phyloP scores from a whole-genome alignment of 2,797 vertebrate genomes.

The Lepidocolaptes lacrymiger region DNA sequence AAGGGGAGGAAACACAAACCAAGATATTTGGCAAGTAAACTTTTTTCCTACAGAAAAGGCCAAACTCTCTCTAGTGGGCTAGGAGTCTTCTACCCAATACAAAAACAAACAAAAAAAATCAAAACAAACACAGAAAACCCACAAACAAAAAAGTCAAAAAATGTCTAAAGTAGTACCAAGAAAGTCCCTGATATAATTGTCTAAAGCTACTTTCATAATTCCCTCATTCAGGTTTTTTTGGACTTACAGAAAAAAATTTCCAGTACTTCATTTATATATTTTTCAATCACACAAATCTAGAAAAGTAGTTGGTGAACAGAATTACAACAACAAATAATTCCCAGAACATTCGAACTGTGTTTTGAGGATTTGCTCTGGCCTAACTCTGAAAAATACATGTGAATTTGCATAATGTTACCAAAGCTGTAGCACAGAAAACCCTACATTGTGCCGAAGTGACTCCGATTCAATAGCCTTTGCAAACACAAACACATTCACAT shows the following conservation, averaged over 20 bases:
- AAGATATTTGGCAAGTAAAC: neutral
- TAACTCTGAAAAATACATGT: slow-evolving; percentile 18
- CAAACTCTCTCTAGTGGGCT: neutral
- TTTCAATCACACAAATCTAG: slow-evolving; percentile 15
- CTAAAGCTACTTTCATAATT: neutral
- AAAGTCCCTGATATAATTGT: too few species aligned
- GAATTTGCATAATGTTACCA: neutral
- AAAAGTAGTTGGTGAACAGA: neutral
- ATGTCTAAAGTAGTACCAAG: neutral
- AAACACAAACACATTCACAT: neutral
- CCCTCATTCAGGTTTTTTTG: neutral
- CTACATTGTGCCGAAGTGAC: neutral
- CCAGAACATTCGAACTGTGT: neutral
- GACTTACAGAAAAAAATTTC: neutral
- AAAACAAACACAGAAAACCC: too few species aligned
- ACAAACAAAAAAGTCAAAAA: neutral
- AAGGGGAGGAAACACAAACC: neutral
- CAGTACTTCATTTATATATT: neutral
- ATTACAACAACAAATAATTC: neutral
- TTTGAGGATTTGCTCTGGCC: neutral
- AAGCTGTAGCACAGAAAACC: slow-evolving; percentile 38
- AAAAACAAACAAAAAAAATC: neutral
- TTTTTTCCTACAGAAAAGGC: neutral
- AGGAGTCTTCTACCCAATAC: neutral
- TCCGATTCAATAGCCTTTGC: slow-evolving; percentile 16